Evolutionary conservation across 64 coral and sea anemone species (phyloP).

Genomic region (Anthopleura sola): DNA sequence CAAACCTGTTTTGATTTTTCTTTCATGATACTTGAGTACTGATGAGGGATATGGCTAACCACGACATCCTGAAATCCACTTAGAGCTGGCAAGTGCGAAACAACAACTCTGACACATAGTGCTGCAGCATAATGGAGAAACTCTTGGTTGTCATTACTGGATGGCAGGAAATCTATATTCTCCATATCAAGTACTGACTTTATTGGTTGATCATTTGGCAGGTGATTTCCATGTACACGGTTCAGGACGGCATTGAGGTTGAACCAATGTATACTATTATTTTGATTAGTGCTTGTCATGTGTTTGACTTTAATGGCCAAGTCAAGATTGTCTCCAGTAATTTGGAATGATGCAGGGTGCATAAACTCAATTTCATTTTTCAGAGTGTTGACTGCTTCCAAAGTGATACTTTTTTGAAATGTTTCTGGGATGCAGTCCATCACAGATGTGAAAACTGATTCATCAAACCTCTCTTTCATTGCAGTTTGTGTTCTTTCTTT

Average conservation of each 20-base stretch:
- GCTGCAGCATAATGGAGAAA: constrained; percentile 40
- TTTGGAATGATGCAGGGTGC: constrained; percentile 11
- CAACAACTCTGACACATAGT: constrained; percentile 33
- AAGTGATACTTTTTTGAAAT: too few relatives aligned
- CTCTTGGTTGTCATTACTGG: constrained; percentile 35
- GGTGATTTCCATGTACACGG: constrained; percentile 15
- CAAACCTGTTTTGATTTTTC: constrained; percentile 38
- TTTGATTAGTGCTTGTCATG: constrained; percentile 20
- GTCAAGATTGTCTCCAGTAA: constrained; percentile 29
- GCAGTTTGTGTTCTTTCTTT: too few relatives aligned
- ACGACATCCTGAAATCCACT: constrained; percentile 6
- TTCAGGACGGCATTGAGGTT: constrained; percentile 40
- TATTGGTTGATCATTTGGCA: constrained; percentile 21
- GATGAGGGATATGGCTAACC: constrained; percentile 43
- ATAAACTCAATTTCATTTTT: background rate
- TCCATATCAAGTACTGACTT: constrained; percentile 9
- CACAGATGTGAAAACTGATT: too few relatives aligned
- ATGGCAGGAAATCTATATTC: constrained; percentile 49
- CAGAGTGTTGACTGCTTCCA: too few relatives aligned
- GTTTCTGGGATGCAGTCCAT: background rate
- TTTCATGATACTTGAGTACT: constrained; percentile 43
- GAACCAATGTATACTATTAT: constrained; percentile 65
- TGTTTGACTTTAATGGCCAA: constrained; percentile 26
- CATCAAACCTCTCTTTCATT: too few relatives aligned
- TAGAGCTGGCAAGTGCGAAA: constrained; percentile 16